Conservation (phyloP, 2,888 invertebrate genomes). For the Punctoribates punctum region DNA sequence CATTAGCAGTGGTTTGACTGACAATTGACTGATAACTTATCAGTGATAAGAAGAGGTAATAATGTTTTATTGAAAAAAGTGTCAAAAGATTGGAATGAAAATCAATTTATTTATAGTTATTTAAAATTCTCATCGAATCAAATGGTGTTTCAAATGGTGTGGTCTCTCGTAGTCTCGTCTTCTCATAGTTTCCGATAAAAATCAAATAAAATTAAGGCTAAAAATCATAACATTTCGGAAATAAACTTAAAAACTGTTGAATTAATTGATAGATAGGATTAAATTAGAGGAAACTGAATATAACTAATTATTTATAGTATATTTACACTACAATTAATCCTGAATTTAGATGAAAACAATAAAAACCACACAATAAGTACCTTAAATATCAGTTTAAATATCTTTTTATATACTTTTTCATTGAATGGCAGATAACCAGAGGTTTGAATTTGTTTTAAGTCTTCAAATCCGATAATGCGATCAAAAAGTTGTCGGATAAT, state of each 20-base stretch:
- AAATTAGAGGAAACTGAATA: not conserved
- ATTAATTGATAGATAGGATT: not conserved
- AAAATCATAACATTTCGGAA: not conserved
- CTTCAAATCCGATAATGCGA: not conserved
- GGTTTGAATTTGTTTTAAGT: not conserved
- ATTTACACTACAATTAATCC: not conserved
- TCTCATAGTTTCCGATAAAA: no score
- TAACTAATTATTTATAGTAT: conserved; percentile 20
- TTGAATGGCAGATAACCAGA: not conserved
- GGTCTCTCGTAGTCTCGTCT: no score
- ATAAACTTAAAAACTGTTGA: not conserved
- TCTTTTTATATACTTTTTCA: not conserved
- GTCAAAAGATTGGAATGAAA: not conserved
- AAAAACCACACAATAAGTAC: conserved; percentile 31
- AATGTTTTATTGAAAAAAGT: no score
- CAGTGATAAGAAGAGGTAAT: no score
- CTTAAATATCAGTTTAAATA: conserved; percentile 24
- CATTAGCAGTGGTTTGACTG: no score
- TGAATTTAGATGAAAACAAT: conserved; percentile 14
- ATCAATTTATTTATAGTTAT: not conserved
- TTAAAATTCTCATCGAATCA: not conserved
- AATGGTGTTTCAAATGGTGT: not conserved
- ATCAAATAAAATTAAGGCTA: not conserved
- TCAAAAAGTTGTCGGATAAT: not conserved
- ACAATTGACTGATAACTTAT: no score